Evolutionary conservation across 2,888 invertebrate species (phyloP).

Genomic region (Liodrosophila aerea): DNA sequence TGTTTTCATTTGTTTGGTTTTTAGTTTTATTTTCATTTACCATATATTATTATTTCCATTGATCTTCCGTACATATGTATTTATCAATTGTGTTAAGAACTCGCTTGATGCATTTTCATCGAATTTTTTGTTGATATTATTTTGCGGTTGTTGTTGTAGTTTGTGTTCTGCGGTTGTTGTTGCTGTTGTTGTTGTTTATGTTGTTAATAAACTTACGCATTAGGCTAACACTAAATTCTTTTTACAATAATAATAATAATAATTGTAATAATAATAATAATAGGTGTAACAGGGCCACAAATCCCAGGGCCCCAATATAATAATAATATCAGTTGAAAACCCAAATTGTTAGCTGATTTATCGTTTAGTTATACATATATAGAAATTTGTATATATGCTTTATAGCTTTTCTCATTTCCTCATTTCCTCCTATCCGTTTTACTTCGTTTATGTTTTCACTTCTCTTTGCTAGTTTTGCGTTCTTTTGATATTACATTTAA

Average conservation of each 20-base stretch:
- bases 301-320: slow-evolving; percentile 36
- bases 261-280: slow-evolving; percentile 49
- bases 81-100: slow-evolving; percentile 28
- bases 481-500: slow-evolving; percentile 68
- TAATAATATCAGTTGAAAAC: slow-evolving; percentile 63
- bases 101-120: slow-evolving; percentile 29
- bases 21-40: slow-evolving; percentile 46
- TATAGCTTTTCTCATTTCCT: slow-evolving; percentile 47
- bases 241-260: slow-evolving; percentile 77
- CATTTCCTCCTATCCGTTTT: slow-evolving; percentile 7
- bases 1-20: slow-evolving; percentile 56
- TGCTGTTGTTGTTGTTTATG: slow-evolving; percentile 37
- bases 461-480: slow-evolving; percentile 56
- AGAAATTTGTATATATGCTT: slow-evolving; percentile 50
- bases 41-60: neutral
- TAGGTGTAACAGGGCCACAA: slow-evolving; percentile 45
- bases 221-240: slow-evolving; percentile 80
- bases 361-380: slow-evolving; percentile 44
- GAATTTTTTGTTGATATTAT: slow-evolving; percentile 24
- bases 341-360: slow-evolving; percentile 56
- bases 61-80: slow-evolving; percentile 9
- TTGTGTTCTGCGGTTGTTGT: slow-evolving; percentile 6
- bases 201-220: slow-evolving; percentile 76
- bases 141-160: slow-evolving; percentile 16
- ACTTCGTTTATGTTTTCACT: slow-evolving; percentile 17